Evolutionary conservation across 2,797 vertebrate genomes (phyloP).

Genomic region (Thunnus albacares): DNA sequence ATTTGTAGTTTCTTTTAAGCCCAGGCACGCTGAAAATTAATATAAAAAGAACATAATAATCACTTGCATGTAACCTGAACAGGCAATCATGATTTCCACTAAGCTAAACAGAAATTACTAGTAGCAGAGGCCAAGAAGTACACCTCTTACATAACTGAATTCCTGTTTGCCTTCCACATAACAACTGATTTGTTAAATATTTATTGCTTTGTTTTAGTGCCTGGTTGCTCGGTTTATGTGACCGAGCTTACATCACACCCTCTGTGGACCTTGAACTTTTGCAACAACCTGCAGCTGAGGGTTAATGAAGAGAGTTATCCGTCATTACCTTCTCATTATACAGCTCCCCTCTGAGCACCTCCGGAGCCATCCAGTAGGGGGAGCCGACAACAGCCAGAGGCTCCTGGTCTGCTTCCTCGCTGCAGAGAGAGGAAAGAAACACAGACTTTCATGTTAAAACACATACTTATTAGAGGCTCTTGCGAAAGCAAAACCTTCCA

Average conservation of each 20-base stretch:
- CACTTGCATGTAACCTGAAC: not conserved
- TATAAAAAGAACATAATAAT: not conserved
- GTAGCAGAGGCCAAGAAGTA: not conserved
- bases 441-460: not conserved
- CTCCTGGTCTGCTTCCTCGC: conserved; percentile 89
- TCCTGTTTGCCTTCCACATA: conserved; percentile 1
- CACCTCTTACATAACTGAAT: conserved; percentile 43
- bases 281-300: conserved; percentile 28
- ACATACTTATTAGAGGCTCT: not conserved
- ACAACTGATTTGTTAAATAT: conserved; percentile 52
- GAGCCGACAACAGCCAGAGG: conserved; percentile 94
- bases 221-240: conserved; percentile 16
- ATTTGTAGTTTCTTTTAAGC: conserved; percentile 14
- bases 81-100: conserved; percentile 19
- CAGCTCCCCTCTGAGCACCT: conserved; percentile 93
- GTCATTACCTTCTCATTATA: conserved; percentile 95
- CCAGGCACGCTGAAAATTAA: not conserved
- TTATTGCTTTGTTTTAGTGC: conserved; percentile 39
- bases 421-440: conserved; percentile 58
- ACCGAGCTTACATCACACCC: conserved; percentile 37
- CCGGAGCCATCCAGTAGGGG: conserved; percentile 98
- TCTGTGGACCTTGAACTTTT: conserved; percentile 58
- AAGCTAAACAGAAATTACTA: not conserved
- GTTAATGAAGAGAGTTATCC: not conserved
- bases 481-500: not conserved